A percentile compares a stretch with the other conserved stretches of the same genome.
phyloP scores from a whole-genome alignment of 2,113 vertebrate species.

The Prunella fulvescens region DNA sequence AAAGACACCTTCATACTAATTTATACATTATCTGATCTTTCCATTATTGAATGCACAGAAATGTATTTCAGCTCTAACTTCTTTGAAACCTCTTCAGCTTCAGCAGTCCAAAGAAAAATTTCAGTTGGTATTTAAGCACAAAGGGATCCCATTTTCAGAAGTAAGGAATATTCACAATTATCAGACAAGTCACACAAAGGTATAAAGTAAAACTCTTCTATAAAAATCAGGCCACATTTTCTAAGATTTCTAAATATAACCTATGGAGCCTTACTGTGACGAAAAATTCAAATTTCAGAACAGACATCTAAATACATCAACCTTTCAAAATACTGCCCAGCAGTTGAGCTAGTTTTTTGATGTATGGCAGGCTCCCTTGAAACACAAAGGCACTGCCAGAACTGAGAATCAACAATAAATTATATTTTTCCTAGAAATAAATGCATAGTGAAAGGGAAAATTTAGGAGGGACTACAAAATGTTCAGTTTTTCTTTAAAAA shows the following conservation, averaged over 20 bases:
- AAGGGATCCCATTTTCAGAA: not conserved
- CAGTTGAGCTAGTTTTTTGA: not conserved
- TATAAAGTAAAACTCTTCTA: not conserved
- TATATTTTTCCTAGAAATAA: not conserved
- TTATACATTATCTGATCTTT: not conserved
- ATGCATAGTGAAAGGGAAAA: not conserved
- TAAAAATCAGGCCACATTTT: not conserved
- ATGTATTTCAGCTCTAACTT: not conserved
- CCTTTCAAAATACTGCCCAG: not conserved
- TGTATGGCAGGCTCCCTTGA: not conserved
- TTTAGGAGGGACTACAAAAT: not conserved
- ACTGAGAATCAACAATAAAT: not conserved
- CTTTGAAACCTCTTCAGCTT: not conserved
- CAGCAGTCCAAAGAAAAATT: not conserved
- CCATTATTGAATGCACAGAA: not conserved
- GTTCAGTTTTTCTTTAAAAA: not conserved
- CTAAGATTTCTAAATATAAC: not conserved
- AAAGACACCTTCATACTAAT: not conserved
- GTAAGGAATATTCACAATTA: not conserved
- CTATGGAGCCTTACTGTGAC: not conserved
- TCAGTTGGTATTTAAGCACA: not conserved
- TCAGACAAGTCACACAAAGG: not conserved
- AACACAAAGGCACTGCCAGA: not conserved
- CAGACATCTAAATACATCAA: slow-evolving; percentile 6
- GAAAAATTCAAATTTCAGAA: not conserved